Conservation (phyloP, 2,888 invertebrate genomes). For the Volucella inflata region DNA sequence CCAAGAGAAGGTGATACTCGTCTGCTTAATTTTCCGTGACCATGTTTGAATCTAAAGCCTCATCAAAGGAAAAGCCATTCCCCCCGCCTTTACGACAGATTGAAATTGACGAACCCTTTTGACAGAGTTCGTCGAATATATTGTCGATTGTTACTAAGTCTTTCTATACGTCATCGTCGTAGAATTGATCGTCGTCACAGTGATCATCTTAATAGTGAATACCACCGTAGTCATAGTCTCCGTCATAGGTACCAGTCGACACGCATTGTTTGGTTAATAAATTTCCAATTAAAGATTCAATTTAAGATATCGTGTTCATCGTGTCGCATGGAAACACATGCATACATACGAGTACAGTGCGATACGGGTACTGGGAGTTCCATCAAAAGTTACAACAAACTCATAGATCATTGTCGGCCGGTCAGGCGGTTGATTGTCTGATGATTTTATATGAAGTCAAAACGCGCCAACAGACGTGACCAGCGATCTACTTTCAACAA, state of each 20-base stretch:
- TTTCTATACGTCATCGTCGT: too few relatives aligned
- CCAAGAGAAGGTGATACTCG: slow-evolving; percentile 31
- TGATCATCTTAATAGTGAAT: slow-evolving; percentile 29
- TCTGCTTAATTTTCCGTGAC: slow-evolving; percentile 32
- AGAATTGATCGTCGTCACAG: slow-evolving; percentile 11
- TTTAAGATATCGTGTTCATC: slow-evolving; percentile 67
- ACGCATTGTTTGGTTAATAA: slow-evolving; percentile 74
- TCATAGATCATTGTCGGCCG: slow-evolving; percentile 13
- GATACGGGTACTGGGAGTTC: too few relatives aligned
- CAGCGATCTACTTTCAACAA: slow-evolving; percentile 58
- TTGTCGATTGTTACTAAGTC: too few relatives aligned
- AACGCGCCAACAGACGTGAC: slow-evolving; percentile 53
- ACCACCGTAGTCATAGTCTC: slow-evolving; percentile 35
- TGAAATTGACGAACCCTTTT: not conserved
- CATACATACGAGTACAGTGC: too few relatives aligned
- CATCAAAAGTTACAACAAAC: too few relatives aligned
- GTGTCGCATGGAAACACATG: slow-evolving; percentile 37
- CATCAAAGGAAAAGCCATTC: too few relatives aligned
- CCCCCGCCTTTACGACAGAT: too few relatives aligned
- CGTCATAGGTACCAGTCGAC: slow-evolving; percentile 41
- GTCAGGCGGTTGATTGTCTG: slow-evolving; percentile 22
- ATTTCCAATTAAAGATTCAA: slow-evolving; percentile 74
- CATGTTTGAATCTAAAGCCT: not conserved
- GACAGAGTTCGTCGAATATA: too few relatives aligned
- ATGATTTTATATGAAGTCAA: slow-evolving; percentile 19